Conservation (phyloP, 1,140 invertebrate species). For the Cydia fagiglandana region DNA sequence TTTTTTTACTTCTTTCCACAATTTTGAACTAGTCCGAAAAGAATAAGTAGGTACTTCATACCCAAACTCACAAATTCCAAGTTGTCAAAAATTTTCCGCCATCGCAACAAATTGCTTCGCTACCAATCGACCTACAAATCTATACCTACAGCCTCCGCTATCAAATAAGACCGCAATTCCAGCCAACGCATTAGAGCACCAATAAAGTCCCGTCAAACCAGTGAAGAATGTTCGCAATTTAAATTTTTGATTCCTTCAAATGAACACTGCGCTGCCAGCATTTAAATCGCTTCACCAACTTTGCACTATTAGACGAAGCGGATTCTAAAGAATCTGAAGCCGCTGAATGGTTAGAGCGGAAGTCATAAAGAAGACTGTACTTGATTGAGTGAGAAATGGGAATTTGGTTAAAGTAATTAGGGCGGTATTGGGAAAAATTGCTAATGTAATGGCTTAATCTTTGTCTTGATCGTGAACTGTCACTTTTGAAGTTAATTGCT, state of each 20-base stretch:
- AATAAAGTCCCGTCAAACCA: conserved; percentile 56
- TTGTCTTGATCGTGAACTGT: conserved; percentile 22
- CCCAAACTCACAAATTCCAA: no score
- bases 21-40: background rate
- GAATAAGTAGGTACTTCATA: no score
- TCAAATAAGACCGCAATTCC: conserved; percentile 51
- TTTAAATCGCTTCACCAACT: conserved; percentile 56
- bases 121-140: conserved; percentile 1
- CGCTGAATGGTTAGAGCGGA: conserved; percentile 44
- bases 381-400: conserved; percentile 66
- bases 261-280: conserved; percentile 40
- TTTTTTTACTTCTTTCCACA: no score
- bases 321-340: conserved; percentile 51
- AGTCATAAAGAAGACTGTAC: conserved; percentile 54
- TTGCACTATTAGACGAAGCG: conserved; percentile 63
- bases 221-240: conserved; percentile 70
- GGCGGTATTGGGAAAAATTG: conserved; percentile 68
- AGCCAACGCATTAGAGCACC: conserved; percentile 50
- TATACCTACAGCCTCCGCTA: conserved; percentile 20
- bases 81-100: background rate
- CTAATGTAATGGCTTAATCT: conserved; percentile 47
- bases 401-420: conserved; percentile 59
- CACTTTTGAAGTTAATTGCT: conserved; percentile 30
- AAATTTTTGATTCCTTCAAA: conserved; percentile 70
- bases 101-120: conserved; percentile 11